These are phyloP conservation scores for Amphiduros pacificus DNA, from an alignment of 2,888 invertebrate genomes.

Conservation along the genomic window DNA sequence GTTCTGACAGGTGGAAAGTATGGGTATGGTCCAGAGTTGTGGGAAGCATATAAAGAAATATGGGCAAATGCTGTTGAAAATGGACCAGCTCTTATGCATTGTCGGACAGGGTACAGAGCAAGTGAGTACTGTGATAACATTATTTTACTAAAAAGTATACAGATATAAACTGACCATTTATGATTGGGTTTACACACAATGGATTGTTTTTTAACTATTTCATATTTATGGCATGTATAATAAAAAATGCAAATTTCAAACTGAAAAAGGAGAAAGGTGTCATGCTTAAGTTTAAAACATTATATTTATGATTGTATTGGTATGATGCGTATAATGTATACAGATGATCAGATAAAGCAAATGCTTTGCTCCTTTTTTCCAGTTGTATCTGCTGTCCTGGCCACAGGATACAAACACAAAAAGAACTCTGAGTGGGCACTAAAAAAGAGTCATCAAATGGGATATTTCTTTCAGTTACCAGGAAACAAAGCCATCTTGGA, in stretches of 20 bases:
- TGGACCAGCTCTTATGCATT: background rate
- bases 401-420: background rate
- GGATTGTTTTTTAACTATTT: too few relatives aligned
- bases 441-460: background rate
- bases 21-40: background rate
- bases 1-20: too few relatives aligned
- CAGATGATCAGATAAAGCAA: background rate
- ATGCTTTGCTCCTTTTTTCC: background rate
- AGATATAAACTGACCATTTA: background rate
- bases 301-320: background rate
- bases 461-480: background rate
- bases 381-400: background rate
- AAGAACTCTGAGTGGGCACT: background rate
- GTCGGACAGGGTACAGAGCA: background rate
- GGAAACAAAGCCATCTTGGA: background rate
- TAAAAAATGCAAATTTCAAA: too few relatives aligned
- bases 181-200: too few relatives aligned
- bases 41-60: background rate
- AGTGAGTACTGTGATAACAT: background rate
- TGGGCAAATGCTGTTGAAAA: background rate
- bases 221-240: too few relatives aligned
- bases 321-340: background rate
- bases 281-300: too few relatives aligned
- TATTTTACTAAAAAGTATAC: background rate
- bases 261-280: too few relatives aligned